Evolutionary conservation across 2,797 vertebrate species (phyloP).

Genomic region (Gobionotothen gibberifrons): DNA sequence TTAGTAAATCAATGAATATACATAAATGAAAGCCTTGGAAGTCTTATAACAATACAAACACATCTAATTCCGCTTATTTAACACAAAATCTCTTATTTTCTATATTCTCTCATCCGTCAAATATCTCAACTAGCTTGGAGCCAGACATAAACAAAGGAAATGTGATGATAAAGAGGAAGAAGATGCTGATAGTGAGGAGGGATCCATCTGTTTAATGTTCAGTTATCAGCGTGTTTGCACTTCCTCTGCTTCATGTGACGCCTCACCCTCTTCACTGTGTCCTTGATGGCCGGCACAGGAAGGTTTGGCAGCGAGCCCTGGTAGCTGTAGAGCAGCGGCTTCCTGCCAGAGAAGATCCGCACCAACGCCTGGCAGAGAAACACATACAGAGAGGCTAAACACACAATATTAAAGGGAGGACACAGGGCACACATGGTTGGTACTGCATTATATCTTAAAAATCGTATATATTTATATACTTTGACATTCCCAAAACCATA

Average conservation of each 20-base stretch:
- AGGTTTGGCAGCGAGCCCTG: slow-evolving; percentile 91
- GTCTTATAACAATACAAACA: neutral
- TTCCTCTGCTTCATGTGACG: slow-evolving; percentile 37
- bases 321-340: slow-evolving; percentile 91
- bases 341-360: slow-evolving; percentile 92
- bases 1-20: neutral
- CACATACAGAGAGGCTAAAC: slow-evolving; percentile 11
- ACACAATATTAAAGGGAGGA: neutral
- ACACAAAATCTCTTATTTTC: neutral
- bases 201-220: slow-evolving; percentile 39
- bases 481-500: too few species aligned
- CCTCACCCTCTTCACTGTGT: slow-evolving; percentile 89
- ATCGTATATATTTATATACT: too few species aligned
- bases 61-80: neutral
- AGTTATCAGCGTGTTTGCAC: slow-evolving; percentile 20
- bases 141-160: neutral
- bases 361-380: slow-evolving; percentile 86
- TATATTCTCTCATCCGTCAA: neutral
- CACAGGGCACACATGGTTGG: neutral
- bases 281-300: slow-evolving; percentile 88
- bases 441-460: too few species aligned
- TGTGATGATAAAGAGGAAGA: neutral
- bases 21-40: neutral
- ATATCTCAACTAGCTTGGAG: slow-evolving; percentile 8
- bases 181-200: slow-evolving; percentile 25